phyloP scores from a whole-genome alignment of 2,797 vertebrate species.

The Heterohyrax brucei region DNA sequence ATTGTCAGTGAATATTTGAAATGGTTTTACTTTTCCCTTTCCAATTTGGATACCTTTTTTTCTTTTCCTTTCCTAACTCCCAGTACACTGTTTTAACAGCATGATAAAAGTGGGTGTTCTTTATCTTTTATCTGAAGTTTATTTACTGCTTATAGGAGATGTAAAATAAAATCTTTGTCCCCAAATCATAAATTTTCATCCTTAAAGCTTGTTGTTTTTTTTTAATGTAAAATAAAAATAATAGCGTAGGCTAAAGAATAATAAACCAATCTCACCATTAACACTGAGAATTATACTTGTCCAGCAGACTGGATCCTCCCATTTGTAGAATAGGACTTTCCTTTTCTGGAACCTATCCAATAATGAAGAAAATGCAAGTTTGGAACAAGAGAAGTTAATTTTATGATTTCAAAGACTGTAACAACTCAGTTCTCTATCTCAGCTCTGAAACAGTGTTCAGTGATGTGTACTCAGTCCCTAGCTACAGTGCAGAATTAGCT shows the following conservation, averaged over 20 bases:
- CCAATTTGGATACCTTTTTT: too few species aligned
- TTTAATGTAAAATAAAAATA: conserved; percentile 21
- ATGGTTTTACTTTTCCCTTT: too few species aligned
- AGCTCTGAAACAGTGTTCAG: not conserved
- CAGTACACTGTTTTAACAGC: not conserved
- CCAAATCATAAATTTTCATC: conserved; percentile 49
- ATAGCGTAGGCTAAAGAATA: conserved; percentile 30
- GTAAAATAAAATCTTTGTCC: not conserved
- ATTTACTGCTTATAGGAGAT: not conserved
- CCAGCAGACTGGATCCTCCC: not conserved
- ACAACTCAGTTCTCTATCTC: not conserved
- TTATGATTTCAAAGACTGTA: not conserved
- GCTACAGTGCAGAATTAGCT: not conserved
- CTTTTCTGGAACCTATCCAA: not conserved
- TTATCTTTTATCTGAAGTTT: conserved; percentile 28
- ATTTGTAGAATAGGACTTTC: not conserved
- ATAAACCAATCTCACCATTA: not conserved
- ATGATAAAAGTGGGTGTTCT: not conserved
- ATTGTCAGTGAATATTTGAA: too few species aligned
- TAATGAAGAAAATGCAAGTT: not conserved
- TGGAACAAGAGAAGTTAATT: not conserved
- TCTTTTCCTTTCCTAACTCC: not conserved
- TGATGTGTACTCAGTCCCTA: not conserved
- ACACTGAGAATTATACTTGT: not conserved
- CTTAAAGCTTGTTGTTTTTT: conserved; percentile 38